These are phyloP conservation scores for Siniperca chuatsi DNA, from an alignment of 2,113 vertebrate genomes.

Conservation along the genomic window DNA sequence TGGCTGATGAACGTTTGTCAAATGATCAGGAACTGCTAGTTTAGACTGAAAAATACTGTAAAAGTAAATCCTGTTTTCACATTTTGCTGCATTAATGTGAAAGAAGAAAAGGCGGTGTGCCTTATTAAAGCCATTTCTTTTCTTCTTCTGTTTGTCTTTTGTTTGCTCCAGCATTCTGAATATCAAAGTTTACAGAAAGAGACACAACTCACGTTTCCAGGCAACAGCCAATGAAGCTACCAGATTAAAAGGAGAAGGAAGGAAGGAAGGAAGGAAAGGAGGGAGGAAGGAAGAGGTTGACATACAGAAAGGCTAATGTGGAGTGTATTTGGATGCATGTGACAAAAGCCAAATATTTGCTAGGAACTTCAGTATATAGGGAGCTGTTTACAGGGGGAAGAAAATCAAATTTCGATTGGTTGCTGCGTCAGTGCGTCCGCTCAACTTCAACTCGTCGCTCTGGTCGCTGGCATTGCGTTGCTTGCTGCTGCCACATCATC, in stretches of 20 bases:
- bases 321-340: background rate
- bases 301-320: conserved; percentile 1
- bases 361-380: too few relatives aligned
- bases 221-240: conserved; percentile 52
- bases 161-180: conserved; percentile 19
- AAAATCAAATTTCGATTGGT: too few relatives aligned
- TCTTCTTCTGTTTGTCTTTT: conserved; percentile 6
- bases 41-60: background rate
- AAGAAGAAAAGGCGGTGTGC: too few relatives aligned
- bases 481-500: too few relatives aligned
- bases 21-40: background rate
- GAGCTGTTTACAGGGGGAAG: too few relatives aligned
- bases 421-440: too few relatives aligned
- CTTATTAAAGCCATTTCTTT: conserved; percentile 16
- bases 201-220: conserved; percentile 59
- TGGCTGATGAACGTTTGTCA: background rate
- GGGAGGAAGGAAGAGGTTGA: background rate
- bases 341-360: conserved; percentile 5
- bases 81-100: background rate
- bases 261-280: background rate
- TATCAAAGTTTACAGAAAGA: conserved; percentile 60
- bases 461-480: too few relatives aligned
- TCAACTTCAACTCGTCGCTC: too few relatives aligned
- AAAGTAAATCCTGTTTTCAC: background rate
- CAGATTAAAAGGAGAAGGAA: background rate